Evolutionary conservation across 2,888 invertebrate species (phyloP).

Genomic region (Oxycera nigricornis): DNA sequence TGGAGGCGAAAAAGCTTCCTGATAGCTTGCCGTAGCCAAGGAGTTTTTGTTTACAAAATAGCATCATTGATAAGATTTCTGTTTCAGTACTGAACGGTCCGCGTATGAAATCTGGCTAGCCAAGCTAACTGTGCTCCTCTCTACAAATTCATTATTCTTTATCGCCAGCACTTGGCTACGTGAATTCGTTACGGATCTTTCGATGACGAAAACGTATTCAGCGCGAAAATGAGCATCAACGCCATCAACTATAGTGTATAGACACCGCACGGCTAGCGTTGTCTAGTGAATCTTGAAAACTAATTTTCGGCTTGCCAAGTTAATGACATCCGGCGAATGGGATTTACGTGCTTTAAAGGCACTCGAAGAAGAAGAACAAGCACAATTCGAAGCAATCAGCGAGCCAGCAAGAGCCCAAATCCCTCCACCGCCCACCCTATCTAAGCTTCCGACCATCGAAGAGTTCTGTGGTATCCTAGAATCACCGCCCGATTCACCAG

Average conservation of each 20-base stretch:
- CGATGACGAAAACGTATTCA: too few species aligned
- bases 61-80: slow-evolving; percentile 17
- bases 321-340: slow-evolving; percentile 62
- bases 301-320: slow-evolving; percentile 41
- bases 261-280: not conserved
- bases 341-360: slow-evolving; percentile 61
- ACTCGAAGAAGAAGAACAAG: slow-evolving; percentile 61
- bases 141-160: too few species aligned
- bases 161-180: too few species aligned
- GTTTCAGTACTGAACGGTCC: slow-evolving; percentile 28
- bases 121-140: too few species aligned
- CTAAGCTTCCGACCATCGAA: slow-evolving; percentile 55
- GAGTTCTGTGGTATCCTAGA: slow-evolving; percentile 54
- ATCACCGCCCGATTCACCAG: slow-evolving; percentile 35
- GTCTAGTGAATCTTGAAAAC: not conserved
- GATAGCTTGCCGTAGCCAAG: not conserved
- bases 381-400: slow-evolving; percentile 58
- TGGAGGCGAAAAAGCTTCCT: slow-evolving; percentile 7
- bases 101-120: slow-evolving; percentile 11
- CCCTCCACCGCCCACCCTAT: slow-evolving; percentile 49
- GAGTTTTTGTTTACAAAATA: slow-evolving; percentile 36
- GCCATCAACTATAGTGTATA: not conserved
- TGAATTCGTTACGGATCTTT: too few species aligned
- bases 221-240: too few species aligned
- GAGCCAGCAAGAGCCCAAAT: slow-evolving; percentile 57